Evolutionary conservation across 2,113 vertebrate species (phyloP).

Genomic region (Capra hircus): DNA sequence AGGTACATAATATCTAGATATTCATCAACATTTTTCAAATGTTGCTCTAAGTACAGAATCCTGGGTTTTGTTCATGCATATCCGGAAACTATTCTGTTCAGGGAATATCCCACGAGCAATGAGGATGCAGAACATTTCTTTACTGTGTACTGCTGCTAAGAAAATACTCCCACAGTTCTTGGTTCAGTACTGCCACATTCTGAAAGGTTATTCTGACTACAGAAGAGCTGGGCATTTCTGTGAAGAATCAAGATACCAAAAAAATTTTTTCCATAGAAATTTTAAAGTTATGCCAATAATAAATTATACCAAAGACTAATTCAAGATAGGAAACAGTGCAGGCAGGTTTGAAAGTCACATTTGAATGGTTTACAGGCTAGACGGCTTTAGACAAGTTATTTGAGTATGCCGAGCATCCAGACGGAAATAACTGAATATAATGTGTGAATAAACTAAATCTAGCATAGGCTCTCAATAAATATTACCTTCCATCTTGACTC

Average conservation of each 20-base stretch:
- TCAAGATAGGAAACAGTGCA: background rate
- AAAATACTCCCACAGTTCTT: constrained; percentile 32
- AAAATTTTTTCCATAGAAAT: background rate
- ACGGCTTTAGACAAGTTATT: background rate
- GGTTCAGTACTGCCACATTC: background rate
- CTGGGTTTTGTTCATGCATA: constrained; percentile 67
- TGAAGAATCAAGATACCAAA: background rate
- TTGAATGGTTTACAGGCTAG: background rate
- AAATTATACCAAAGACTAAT: constrained; percentile 2
- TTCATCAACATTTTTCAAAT: constrained; percentile 60
- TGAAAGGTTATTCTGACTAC: background rate
- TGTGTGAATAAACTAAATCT: background rate
- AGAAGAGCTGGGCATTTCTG: background rate
- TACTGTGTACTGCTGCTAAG: background rate
- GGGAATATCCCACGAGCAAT: constrained; percentile 16
- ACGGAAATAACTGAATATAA: background rate
- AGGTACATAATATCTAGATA: constrained; percentile 58
- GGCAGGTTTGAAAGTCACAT: constrained; percentile 8
- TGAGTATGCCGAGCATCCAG: background rate
- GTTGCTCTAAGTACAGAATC: constrained; percentile 57
- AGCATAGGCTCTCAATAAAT: background rate
- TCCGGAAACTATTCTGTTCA: constrained; percentile 56
- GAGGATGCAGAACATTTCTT: constrained; percentile 20
- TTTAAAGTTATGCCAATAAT: constrained; percentile 9
- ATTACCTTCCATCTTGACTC: background rate